Evolutionary conservation across 2,888 invertebrate species (phyloP).

Genomic region (Andrena praecox): DNA sequence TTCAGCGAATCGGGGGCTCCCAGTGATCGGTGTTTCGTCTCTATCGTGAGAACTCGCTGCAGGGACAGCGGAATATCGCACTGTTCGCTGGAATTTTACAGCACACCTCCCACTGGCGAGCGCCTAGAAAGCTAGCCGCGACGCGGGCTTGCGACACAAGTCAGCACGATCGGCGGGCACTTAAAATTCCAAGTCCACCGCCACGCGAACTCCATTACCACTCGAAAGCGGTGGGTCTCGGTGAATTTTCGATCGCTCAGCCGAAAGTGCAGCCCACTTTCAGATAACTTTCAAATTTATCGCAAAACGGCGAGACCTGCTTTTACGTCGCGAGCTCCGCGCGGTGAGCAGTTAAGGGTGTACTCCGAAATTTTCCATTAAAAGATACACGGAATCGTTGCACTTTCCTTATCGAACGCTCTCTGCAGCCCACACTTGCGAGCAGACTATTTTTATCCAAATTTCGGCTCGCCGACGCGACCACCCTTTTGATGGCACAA

Average conservation of each 20-base stretch:
- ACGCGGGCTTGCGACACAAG: constrained; percentile 15
- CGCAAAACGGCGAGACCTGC: constrained; percentile 34
- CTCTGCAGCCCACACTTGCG: background rate
- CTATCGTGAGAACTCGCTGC: background rate
- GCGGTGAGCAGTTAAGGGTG: background rate
- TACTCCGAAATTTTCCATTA: constrained; percentile 12
- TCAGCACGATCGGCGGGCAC: constrained; percentile 18
- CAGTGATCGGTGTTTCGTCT: background rate
- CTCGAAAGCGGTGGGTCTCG: constrained; percentile 23
- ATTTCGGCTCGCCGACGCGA: background rate
- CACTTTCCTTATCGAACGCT: constrained; percentile 5
- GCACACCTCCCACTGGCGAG: background rate
- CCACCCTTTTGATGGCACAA: background rate
- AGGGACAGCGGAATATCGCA: background rate
- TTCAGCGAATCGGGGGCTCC: background rate
- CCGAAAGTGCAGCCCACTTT: constrained; percentile 68
- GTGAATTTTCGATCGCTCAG: constrained; percentile 50
- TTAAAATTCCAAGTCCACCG: constrained; percentile 62
- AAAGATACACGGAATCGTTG: background rate
- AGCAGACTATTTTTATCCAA: constrained; percentile 20
- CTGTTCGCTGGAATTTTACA: background rate
- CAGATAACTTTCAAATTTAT: constrained; percentile 73
- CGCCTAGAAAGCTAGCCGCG: constrained; percentile 9
- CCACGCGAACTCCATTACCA: constrained; percentile 37
- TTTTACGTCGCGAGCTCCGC: constrained; percentile 36